phyloP scores from a whole-genome alignment of 2,797 vertebrate species.

The Semotilus atromaculatus region DNA sequence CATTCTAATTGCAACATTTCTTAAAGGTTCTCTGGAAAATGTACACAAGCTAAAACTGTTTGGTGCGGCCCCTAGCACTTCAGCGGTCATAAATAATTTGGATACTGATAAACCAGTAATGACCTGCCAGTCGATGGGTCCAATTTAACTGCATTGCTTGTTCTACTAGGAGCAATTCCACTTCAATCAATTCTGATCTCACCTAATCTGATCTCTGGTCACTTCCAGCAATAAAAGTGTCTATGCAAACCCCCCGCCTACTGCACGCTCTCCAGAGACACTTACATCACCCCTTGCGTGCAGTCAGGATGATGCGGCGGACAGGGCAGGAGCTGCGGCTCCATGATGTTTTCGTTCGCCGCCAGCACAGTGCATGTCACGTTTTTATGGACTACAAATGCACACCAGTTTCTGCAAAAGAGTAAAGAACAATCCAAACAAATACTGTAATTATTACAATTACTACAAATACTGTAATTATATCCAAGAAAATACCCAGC shows the following conservation, averaged over 20 bases:
- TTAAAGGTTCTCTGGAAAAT: neutral
- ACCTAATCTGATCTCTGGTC: constrained; percentile 43
- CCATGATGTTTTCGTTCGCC: constrained; percentile 84
- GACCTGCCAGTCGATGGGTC: constrained; percentile 5
- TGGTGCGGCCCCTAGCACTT: constrained; percentile 5
- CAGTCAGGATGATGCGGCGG: constrained; percentile 83
- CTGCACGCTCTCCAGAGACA: constrained; percentile 56
- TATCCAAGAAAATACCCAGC: neutral
- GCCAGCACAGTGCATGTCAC: constrained; percentile 90
- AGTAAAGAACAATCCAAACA: constrained; percentile 22
- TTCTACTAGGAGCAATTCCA: neutral
- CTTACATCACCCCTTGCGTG: constrained; percentile 87
- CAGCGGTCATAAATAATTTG: constrained; percentile 37
- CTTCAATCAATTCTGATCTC: constrained; percentile 34
- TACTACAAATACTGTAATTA: constrained; percentile 5
- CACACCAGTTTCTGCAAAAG: constrained; percentile 92
- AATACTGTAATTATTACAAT: too few relatives aligned
- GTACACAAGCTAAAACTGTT: constrained; percentile 20
- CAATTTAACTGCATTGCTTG: neutral
- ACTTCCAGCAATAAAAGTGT: constrained; percentile 34
- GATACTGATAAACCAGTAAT: constrained; percentile 22
- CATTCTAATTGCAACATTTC: constrained; percentile 17
- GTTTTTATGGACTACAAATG: constrained; percentile 92
- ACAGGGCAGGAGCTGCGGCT: constrained; percentile 83
- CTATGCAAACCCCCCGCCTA: neutral